A percentile compares a stretch with the other conserved stretches of the same genome.
Evolutionary conservation across 2,113 vertebrate genomes (phyloP).

Genomic region (Peromyscus leucopus): DNA sequence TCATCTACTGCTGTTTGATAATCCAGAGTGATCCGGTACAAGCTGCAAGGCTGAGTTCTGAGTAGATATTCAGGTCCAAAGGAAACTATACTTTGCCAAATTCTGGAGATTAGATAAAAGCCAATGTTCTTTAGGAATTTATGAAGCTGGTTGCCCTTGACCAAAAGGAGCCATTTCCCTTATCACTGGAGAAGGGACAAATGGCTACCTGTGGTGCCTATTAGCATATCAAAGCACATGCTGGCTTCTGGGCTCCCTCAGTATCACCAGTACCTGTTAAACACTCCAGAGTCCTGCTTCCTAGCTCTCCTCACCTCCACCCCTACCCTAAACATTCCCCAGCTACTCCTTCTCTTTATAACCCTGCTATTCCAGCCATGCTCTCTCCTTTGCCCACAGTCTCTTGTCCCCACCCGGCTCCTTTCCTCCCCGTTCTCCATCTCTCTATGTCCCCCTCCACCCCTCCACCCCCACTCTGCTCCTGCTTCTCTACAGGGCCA

Average conservation of each 20-base stretch:
- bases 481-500: not conserved
- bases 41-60: not conserved
- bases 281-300: not conserved
- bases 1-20: not conserved
- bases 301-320: not conserved
- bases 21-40: not conserved
- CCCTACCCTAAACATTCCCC: not conserved
- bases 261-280: too few relatives aligned
- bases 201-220: not conserved
- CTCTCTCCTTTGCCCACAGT: not conserved
- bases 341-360: not conserved
- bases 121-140: too few relatives aligned
- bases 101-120: not conserved
- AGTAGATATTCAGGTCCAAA: not conserved
- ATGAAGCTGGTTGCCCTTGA: not conserved
- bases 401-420: not conserved
- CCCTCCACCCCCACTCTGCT: not conserved
- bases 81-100: not conserved
- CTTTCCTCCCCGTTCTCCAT: not conserved
- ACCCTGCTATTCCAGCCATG: not conserved
- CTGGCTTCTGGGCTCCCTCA: not conserved
- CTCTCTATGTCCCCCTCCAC: not conserved
- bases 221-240: not conserved
- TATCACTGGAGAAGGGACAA: not conserved
- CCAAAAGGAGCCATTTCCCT: not conserved